Percentiles rank a stretch among this genome's conserved stretches.
Conservation (phyloP, 2,888 invertebrate species). For the Drosophila testacea region DNA sequence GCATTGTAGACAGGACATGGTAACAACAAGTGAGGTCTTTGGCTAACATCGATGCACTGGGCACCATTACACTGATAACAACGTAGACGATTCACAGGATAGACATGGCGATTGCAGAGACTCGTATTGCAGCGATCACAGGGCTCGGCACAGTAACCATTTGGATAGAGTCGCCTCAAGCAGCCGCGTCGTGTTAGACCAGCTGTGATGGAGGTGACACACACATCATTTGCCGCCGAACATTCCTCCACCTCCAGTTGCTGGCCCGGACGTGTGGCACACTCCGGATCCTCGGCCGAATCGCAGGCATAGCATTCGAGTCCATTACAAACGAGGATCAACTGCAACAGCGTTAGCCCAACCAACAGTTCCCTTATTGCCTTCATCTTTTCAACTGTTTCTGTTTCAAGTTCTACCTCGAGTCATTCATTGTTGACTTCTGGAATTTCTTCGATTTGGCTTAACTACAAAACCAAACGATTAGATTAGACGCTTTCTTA, state of each 20-base stretch:
- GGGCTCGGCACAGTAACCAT: conserved; percentile 71
- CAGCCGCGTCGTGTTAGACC: conserved; percentile 80
- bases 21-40: conserved; percentile 49
- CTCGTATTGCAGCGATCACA: conserved; percentile 76
- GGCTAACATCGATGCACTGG: conserved; percentile 70
- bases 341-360: background rate
- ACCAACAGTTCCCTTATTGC: conserved; percentile 14
- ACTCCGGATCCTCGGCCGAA: conserved; percentile 73
- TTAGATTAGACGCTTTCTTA: conserved; percentile 53
- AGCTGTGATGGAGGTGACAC: conserved; percentile 74
- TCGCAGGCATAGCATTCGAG: conserved; percentile 81
- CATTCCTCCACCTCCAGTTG: conserved; percentile 81
- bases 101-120: conserved; percentile 79
- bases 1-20: conserved; percentile 77
- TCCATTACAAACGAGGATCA: conserved; percentile 12
- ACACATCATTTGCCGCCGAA: conserved; percentile 54
- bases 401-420: background rate
- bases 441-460: conserved; percentile 14
- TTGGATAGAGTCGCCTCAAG: conserved; percentile 70
- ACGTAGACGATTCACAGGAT: conserved; percentile 70
- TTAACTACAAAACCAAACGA: conserved; percentile 24
- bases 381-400: conserved; percentile 19
- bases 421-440: conserved; percentile 7
- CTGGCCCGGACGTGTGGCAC: conserved; percentile 80
- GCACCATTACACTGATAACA: conserved; percentile 81